A percentile compares a stretch with the other conserved stretches of the same genome.
These are phyloP conservation scores for Sarcophaga peregrina DNA, from an alignment of 1,140 invertebrate species.

Conservation along the genomic window DNA sequence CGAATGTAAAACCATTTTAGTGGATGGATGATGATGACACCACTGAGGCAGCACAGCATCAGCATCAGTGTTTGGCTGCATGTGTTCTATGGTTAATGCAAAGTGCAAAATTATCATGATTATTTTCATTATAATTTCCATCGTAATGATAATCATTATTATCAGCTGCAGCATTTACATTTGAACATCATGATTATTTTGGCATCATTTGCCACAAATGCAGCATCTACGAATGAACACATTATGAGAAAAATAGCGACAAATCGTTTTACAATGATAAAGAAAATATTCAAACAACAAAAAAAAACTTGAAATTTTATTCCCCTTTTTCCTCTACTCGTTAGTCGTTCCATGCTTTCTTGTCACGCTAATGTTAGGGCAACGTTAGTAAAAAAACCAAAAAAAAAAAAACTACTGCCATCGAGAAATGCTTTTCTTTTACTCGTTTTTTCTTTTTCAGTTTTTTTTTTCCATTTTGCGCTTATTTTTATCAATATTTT, in stretches of 20 bases:
- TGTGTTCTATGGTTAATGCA: background rate
- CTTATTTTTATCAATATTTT: background rate
- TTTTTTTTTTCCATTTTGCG: background rate
- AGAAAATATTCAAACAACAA: background rate
- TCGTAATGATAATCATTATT: slow-evolving; percentile 38
- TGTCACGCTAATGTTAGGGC: slow-evolving; percentile 7
- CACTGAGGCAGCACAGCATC: too few species aligned
- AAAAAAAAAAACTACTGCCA: background rate
- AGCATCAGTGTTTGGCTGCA: too few species aligned
- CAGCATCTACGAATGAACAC: background rate
- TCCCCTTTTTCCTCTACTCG: too few species aligned
- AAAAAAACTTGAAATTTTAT: background rate
- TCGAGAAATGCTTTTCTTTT: too few species aligned
- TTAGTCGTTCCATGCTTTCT: too few species aligned
- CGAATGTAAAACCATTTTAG: too few species aligned
- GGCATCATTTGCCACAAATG: slow-evolving; percentile 37
- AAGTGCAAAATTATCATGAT: background rate
- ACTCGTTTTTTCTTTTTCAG: background rate
- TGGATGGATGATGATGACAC: too few species aligned
- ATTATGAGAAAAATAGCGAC: slow-evolving; percentile 31
- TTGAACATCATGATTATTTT: slow-evolving; percentile 38
- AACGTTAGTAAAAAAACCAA: slow-evolving; percentile 5
- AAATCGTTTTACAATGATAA: slow-evolving; percentile 39
- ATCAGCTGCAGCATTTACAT: background rate
- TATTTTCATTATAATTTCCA: slow-evolving; percentile 37